A percentile compares a stretch with the other conserved stretches of the same genome.
Evolutionary conservation across 2,888 invertebrate species (phyloP).

Genomic region (Mesochorus sp.): DNA sequence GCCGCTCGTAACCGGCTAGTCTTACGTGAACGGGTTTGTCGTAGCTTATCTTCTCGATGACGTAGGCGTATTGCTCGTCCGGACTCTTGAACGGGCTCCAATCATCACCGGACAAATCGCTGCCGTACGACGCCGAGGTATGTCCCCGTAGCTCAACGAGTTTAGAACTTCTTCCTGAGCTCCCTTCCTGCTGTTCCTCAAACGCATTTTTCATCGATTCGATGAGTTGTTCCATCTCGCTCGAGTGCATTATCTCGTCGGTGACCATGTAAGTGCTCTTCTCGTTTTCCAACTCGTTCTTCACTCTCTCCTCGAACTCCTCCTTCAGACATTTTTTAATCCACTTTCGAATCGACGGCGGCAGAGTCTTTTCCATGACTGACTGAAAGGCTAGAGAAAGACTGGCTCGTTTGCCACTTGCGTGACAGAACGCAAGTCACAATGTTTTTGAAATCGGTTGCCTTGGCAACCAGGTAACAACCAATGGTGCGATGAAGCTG

Average conservation of each 20-base stretch:
- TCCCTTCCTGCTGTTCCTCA: slow-evolving; percentile 60
- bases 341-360: slow-evolving; percentile 74
- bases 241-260: slow-evolving; percentile 46
- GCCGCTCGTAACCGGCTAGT: slow-evolving; percentile 77
- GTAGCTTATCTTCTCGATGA: slow-evolving; percentile 73
- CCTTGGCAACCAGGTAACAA: slow-evolving; percentile 14
- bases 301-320: slow-evolving; percentile 68
- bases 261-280: slow-evolving; percentile 32
- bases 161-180: slow-evolving; percentile 30
- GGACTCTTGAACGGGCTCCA: slow-evolving; percentile 71
- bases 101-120: slow-evolving; percentile 76
- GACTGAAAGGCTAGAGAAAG: no score
- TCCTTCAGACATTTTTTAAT: slow-evolving; percentile 74
- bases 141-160: slow-evolving; percentile 64
- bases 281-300: slow-evolving; percentile 31
- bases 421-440: not conserved
- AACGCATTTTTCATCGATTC: slow-evolving; percentile 68
- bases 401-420: no score
- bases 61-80: slow-evolving; percentile 67
- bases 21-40: slow-evolving; percentile 79
- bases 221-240: slow-evolving; percentile 65
- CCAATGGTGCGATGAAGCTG: not conserved
- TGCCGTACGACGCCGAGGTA: slow-evolving; percentile 72
- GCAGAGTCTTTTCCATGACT: slow-evolving; percentile 70
- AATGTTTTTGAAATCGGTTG: slow-evolving; percentile 27